Evolutionary conservation across 1,140 invertebrate species (phyloP).

Genomic region (Panagrolaimus sp.): DNA sequence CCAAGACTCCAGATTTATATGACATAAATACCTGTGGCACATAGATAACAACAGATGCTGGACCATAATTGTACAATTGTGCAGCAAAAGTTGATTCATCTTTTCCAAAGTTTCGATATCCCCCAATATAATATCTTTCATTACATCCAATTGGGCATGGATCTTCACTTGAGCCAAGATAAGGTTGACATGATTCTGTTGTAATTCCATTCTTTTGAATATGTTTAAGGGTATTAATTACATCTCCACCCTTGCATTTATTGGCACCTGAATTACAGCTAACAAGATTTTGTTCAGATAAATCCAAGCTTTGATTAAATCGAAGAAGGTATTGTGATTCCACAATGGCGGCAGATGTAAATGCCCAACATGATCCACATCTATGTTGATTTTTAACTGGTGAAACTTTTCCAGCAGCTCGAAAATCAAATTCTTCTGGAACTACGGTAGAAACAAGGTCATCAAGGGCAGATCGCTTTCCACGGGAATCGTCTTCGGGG

Average conservation of each 20-base stretch:
- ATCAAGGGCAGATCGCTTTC: no score
- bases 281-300: conserved; percentile 93
- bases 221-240: conserved; percentile 70
- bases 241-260: conserved; percentile 79
- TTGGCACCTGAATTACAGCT: conserved; percentile 90
- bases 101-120: conserved; percentile 69
- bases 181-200: conserved; percentile 83
- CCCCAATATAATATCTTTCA: conserved; percentile 76
- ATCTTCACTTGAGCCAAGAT: conserved; percentile 69
- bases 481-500: no score
- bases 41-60: conserved; percentile 80
- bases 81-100: conserved; percentile 69
- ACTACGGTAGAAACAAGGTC: no score
- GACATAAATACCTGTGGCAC: conserved; percentile 74
- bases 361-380: conserved; percentile 71
- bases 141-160: conserved; percentile 69
- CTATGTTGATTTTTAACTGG: conserved; percentile 82
- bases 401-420: conserved; percentile 76
- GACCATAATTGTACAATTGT: conserved; percentile 81
- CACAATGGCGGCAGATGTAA: conserved; percentile 75
- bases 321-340: conserved; percentile 90
- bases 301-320: conserved; percentile 74
- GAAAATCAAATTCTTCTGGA: conserved; percentile 74
- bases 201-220: conserved; percentile 83
- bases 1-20: conserved; percentile 69